A percentile compares a stretch with the other conserved stretches of the same genome.
phyloP scores from a whole-genome alignment of 2,113 vertebrate species.

The Pterophyllum scalare region DNA sequence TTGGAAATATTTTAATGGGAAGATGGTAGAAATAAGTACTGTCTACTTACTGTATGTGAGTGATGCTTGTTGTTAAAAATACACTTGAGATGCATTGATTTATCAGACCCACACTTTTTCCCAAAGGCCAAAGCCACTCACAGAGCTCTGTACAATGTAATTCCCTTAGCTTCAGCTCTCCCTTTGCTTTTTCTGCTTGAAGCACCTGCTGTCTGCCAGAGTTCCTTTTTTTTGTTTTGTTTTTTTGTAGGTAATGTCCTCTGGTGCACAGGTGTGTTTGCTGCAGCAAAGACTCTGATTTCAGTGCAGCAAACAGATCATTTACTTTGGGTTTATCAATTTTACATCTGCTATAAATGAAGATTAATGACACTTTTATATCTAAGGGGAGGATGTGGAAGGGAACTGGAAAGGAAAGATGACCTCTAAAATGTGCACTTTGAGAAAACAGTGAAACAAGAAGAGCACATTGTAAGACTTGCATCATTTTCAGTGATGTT shows the following conservation, averaged over 20 bases:
- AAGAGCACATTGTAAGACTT: background rate
- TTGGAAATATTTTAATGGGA: slow-evolving; percentile 67
- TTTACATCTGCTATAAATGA: background rate
- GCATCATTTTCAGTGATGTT: background rate
- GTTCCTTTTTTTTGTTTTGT: background rate
- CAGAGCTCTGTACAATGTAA: slow-evolving; percentile 3
- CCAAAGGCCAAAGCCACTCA: slow-evolving; percentile 11
- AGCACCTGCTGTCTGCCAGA: background rate
- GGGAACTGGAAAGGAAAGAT: background rate
- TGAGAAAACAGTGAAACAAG: background rate
- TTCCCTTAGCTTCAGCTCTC: background rate
- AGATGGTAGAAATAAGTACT: background rate
- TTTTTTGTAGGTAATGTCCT: background rate
- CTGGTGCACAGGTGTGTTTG: background rate
- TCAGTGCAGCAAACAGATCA: background rate
- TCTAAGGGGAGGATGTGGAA: background rate
- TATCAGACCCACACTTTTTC: slow-evolving; percentile 11
- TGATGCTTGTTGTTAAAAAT: slow-evolving; percentile 1
- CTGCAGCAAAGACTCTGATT: background rate
- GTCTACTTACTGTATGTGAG: background rate
- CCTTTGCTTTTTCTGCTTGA: background rate
- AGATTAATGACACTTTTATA: background rate
- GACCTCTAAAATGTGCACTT: background rate
- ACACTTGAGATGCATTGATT: slow-evolving; percentile 11
- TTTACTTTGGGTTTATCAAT: background rate